Evolutionary conservation across 2,113 vertebrate genomes (phyloP).

Genomic region (Tychaedon coryphoeus): DNA sequence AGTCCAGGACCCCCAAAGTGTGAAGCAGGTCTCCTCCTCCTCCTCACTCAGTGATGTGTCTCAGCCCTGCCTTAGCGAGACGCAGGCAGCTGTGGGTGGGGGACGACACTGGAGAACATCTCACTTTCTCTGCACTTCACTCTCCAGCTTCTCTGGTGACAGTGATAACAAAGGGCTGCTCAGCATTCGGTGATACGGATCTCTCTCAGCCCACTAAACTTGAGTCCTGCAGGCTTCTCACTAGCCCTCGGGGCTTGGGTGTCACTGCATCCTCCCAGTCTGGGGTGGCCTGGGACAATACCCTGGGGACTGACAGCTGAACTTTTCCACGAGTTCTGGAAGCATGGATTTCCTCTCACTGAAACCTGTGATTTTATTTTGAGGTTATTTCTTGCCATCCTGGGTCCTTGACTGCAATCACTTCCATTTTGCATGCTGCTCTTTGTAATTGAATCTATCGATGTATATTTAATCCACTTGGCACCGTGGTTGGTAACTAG

Average conservation of each 20-base stretch:
- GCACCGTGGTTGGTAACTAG: conserved; percentile 41
- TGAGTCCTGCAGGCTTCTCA: conserved; percentile 3
- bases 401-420: conserved; percentile 10
- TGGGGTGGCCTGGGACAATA: neutral
- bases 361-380: neutral
- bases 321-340: neutral
- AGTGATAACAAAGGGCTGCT: conserved; percentile 35
- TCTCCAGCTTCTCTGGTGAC: conserved; percentile 31
- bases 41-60: neutral
- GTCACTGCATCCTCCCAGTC: neutral
- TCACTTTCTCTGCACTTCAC: conserved; percentile 24
- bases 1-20: neutral
- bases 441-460: conserved; percentile 54
- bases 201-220: conserved; percentile 17
- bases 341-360: neutral
- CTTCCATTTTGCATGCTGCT: conserved; percentile 33
- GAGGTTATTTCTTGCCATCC: neutral
- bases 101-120: neutral
- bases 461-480: conserved; percentile 64
- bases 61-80: neutral
- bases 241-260: neutral
- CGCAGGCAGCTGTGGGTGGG: neutral
- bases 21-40: neutral
- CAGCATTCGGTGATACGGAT: conserved; percentile 4
- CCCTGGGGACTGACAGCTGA: neutral